A percentile compares a stretch with the other conserved stretches of the same genome.
Conservation (phyloP, 2,113 vertebrate species). For the Microcebus murinus region DNA sequence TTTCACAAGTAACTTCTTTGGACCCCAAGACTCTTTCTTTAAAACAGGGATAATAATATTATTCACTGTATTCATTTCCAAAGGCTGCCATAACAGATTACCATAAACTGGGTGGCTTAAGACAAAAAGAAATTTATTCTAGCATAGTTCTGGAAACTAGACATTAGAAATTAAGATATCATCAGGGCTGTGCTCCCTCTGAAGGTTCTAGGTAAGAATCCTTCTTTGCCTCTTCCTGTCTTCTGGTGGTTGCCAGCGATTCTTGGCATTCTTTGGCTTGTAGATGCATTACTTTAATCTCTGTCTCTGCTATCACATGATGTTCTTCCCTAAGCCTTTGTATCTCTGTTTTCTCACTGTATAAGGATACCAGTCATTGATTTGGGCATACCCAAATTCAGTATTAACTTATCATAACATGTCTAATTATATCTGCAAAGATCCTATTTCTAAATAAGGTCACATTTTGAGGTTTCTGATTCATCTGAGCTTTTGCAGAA, state of each 20-base stretch:
- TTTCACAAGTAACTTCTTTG: not conserved
- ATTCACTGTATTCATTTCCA: not conserved
- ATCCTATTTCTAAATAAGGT: not conserved
- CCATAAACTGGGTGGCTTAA: not conserved
- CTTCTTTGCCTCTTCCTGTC: not conserved
- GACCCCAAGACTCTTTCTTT: not conserved
- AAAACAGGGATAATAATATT: not conserved
- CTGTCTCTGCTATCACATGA: not conserved
- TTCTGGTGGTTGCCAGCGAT: not conserved
- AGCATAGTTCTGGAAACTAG: not conserved
- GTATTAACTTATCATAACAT: not conserved
- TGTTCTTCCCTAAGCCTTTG: not conserved
- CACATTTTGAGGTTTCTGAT: not conserved
- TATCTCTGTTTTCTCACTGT: not conserved
- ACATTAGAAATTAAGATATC: not conserved
- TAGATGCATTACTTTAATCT: not conserved
- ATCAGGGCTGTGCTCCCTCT: not conserved
- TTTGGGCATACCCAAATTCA: not conserved
- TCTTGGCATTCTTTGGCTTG: not conserved
- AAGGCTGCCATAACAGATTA: not conserved
- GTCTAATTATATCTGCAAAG: not conserved
- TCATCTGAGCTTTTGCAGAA: not conserved
- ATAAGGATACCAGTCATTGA: not conserved
- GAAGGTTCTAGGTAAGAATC: not conserved
- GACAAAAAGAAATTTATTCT: not conserved